Conservation (phyloP, 2,797 vertebrate genomes). For the Poeciliopsis infans region DNA sequence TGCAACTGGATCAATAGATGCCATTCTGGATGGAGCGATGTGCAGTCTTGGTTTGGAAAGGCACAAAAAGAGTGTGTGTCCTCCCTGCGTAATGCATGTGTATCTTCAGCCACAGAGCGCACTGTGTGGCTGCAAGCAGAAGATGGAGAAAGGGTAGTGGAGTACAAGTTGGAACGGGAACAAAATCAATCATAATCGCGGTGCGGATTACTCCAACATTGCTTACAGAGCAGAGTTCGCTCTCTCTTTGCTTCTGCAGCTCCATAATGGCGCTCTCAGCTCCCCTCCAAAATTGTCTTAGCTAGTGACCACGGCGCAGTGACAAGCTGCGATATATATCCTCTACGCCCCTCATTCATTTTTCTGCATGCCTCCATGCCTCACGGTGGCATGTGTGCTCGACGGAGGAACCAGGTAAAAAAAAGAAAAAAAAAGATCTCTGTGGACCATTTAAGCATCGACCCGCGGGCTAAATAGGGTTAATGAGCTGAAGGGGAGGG, state of each 20-base stretch:
- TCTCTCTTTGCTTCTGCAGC: conserved; percentile 27
- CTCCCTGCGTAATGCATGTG: conserved; percentile 21
- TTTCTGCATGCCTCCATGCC: conserved; percentile 60
- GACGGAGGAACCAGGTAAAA: conserved; percentile 44
- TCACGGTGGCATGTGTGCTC: conserved; percentile 63
- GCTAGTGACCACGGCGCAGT: conserved; percentile 57
- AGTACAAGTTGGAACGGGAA: conserved; percentile 56
- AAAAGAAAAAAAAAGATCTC: conserved; percentile 55
- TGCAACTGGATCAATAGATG: conserved; percentile 50
- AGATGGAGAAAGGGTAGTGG: conserved; percentile 41
- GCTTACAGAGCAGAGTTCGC: conserved; percentile 72
- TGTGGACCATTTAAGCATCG: conserved; percentile 81
- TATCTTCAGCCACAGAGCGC: conserved; percentile 19
- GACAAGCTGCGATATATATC: conserved; percentile 70
- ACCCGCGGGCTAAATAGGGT: conserved; percentile 84
- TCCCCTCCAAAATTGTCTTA: conserved; percentile 43
- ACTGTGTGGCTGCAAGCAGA: conserved; percentile 23
- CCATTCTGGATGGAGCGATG: conserved; percentile 31
- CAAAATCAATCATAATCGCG: conserved; percentile 77
- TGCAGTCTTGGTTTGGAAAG: conserved; percentile 46
- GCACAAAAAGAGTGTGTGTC: conserved; percentile 7
- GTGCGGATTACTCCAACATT: conserved; percentile 64
- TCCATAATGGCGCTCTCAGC: background rate
- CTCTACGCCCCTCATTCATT: conserved; percentile 67
- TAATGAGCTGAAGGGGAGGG: conserved; percentile 79